Base-by-base conservation (phyloP, 2,113 vertebrate species). In the Calyptommatus sinebrachiatus region DNA sequence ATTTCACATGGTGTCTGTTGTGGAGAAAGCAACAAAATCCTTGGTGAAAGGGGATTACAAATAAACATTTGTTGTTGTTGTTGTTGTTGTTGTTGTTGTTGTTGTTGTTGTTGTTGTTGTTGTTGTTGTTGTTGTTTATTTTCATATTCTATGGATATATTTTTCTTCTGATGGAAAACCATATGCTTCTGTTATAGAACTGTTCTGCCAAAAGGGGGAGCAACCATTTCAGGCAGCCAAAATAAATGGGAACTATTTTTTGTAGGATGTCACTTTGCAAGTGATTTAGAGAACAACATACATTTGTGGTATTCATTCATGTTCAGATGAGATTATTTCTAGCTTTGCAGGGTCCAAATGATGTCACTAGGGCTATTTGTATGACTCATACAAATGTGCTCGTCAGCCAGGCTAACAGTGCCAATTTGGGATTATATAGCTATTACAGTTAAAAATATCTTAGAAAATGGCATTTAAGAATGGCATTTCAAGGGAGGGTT, bases 361-460 rank as follows among this genome's bases (percentile, higher is more conserved):
- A 73, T 86, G n/a, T 28, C 28, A 46, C 24, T 69, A 18, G 18
- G 31, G 35, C 41, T 50, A 46, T 29, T 83, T 70, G 45, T 31
- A 66, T 83, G 82, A 79, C 57, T 79, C 82, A 83, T 31, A 68
- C 35, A 41, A 20, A 63, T 83, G 41, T 70, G 24, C 63, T 74
- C 8, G 3, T 50, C 73, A 63, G 6, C 2, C 1, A 75, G 79
- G 78, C 41, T 77, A 70, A 79, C 41, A 31, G 12, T 26, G 71
- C 8, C 28, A 69, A 28, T 86, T 45, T 2, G 48, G 29, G 1
- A 20, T 48, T 62, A 62, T 29, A 45, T 72, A 3, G 29, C 8
- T 65, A 60, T 10, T 66, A 28, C 21, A 46, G 24, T 2, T 79
- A 70, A 31, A 81, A 69, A 81, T 68, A 60, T 65, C 48, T n/a